phyloP scores from a whole-genome alignment of 2,113 vertebrate species.

The Lamprotornis superbus region DNA sequence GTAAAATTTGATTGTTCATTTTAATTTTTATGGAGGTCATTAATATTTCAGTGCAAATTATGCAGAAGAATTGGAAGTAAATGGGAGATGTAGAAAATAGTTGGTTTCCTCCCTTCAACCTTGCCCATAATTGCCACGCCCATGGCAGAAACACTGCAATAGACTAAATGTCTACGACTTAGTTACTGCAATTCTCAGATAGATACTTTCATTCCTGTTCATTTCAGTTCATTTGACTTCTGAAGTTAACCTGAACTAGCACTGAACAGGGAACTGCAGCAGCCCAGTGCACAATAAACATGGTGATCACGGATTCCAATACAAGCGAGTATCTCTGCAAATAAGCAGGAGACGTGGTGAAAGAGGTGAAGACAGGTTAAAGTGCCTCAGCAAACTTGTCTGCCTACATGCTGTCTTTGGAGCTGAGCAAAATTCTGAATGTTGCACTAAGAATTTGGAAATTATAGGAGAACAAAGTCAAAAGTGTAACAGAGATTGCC shows the following conservation, averaged over 20 bases:
- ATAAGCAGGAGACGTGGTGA: not conserved
- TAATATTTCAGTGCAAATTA: not conserved
- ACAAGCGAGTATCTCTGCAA: not conserved
- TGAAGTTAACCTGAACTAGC: not conserved
- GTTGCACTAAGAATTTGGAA: not conserved
- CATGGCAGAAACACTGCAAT: not conserved
- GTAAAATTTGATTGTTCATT: fast-evolving
- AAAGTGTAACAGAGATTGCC: not conserved
- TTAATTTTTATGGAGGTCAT: not conserved
- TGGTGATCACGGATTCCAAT: fast-evolving
- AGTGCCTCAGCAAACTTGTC: not conserved
- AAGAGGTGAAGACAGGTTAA: not conserved
- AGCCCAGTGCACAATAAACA: not conserved
- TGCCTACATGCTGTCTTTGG: not conserved
- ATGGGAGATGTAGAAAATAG: not conserved
- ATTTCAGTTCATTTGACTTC: not conserved
- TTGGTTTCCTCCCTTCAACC: not conserved
- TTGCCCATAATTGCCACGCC: not conserved
- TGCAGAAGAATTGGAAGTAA: not conserved
- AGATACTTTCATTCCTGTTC: not conserved
- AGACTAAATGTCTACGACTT: not conserved
- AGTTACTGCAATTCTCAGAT: not conserved
- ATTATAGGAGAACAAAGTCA: not conserved
- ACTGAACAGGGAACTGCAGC: not conserved
- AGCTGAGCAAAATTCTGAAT: not conserved